Evolutionary conservation across 2,888 invertebrate species (phyloP).

Genomic region (Synergus laeviventris): DNA sequence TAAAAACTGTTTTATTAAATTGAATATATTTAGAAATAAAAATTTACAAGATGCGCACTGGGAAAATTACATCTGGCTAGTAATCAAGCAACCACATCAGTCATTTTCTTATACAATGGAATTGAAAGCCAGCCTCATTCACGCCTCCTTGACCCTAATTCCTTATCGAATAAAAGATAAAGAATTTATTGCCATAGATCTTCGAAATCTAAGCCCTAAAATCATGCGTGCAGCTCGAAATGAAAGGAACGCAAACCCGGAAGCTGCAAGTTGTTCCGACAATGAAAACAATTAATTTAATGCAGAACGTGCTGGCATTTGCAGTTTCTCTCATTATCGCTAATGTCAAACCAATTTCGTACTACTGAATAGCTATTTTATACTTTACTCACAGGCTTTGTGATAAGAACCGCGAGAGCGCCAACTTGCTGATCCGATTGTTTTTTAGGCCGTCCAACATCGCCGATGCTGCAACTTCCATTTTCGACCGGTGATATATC

Average conservation of each 20-base stretch:
- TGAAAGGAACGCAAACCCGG: neutral
- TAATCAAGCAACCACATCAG: neutral
- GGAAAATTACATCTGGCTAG: neutral
- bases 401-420: slow-evolving; percentile 85
- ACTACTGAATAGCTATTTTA: slow-evolving; percentile 31
- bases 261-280: slow-evolving; percentile 44
- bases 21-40: neutral
- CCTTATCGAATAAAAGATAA: neutral
- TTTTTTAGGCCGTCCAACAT: slow-evolving; percentile 87
- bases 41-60: neutral
- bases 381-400: slow-evolving; percentile 86
- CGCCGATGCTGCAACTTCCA: slow-evolving; percentile 80
- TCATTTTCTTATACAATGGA: neutral
- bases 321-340: slow-evolving; percentile 39
- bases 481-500: slow-evolving; percentile 75
- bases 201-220: neutral
- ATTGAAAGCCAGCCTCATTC: neutral
- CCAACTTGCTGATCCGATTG: slow-evolving; percentile 85
- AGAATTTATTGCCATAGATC: neutral
- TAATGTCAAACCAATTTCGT: slow-evolving; percentile 40
- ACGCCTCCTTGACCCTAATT: neutral
- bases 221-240: neutral
- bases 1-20: neutral
- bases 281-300: slow-evolving; percentile 53
- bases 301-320: slow-evolving; percentile 27